A percentile compares a stretch with the other conserved stretches of the same genome.
Evolutionary conservation across 1,140 invertebrate genomes (phyloP).

Genomic region (Listronotus oregonensis): DNA sequence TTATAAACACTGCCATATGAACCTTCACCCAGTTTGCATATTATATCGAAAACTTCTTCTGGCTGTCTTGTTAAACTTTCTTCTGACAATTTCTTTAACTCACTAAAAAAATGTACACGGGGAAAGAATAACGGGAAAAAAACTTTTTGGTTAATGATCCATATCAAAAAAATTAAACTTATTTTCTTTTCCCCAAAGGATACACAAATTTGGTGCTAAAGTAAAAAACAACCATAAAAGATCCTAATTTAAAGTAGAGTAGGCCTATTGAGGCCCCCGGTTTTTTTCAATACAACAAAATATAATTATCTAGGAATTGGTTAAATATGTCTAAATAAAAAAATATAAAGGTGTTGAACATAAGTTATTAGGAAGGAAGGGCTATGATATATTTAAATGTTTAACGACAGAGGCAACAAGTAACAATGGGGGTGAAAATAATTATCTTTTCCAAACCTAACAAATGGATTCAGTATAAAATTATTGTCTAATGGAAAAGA

Average conservation of each 20-base stretch:
- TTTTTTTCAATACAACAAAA: too few species aligned
- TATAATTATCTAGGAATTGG: too few species aligned
- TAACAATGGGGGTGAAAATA: too few species aligned
- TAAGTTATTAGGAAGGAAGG: not conserved
- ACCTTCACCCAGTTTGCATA: constrained; percentile 97
- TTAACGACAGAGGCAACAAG: too few species aligned
- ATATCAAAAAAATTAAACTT: not conserved
- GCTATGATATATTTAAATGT: too few species aligned
- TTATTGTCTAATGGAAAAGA: constrained; percentile 1
- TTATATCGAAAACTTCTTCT: constrained; percentile 98
- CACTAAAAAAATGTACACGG: constrained; percentile 64
- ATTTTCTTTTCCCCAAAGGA: constrained; percentile 3
- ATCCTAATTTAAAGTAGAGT: too few species aligned
- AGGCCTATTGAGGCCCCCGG: too few species aligned
- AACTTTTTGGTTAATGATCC: not conserved
- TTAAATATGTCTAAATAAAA: too few species aligned
- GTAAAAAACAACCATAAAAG: too few species aligned
- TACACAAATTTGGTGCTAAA: too few species aligned
- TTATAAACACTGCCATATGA: constrained; percentile 74
- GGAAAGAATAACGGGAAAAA: not conserved
- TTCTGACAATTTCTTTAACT: constrained; percentile 92
- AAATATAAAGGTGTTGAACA: constrained; percentile 19
- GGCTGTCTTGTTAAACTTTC: constrained; percentile 94
- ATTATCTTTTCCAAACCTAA: too few species aligned
- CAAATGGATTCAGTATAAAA: too few species aligned